phyloP scores from a whole-genome alignment of 2,888 invertebrate species.

The Plusia festucae region DNA sequence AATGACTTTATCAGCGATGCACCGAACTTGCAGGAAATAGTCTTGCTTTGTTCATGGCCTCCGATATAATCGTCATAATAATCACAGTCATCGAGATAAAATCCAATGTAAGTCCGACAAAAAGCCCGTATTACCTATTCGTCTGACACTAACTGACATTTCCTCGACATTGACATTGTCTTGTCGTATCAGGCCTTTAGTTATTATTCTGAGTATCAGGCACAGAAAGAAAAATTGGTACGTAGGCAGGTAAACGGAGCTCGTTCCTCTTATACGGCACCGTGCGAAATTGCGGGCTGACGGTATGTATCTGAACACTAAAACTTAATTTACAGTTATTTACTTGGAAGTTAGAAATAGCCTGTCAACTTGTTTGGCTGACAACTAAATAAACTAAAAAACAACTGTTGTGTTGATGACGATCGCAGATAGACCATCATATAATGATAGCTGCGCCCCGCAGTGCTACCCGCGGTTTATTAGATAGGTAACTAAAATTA shows the following conservation, averaged over 20 bases:
- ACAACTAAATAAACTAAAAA: background rate
- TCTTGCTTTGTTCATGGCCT: slow-evolving; percentile 40
- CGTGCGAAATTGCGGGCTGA: slow-evolving; percentile 42
- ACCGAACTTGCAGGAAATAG: slow-evolving; percentile 26
- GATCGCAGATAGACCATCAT: no score
- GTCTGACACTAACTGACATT: slow-evolving; percentile 45
- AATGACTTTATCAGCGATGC: slow-evolving; percentile 25
- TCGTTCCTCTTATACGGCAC: slow-evolving; percentile 43
- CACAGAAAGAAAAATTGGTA: slow-evolving; percentile 29
- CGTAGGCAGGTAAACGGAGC: slow-evolving; percentile 28
- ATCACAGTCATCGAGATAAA: slow-evolving; percentile 29
- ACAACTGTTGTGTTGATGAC: background rate
- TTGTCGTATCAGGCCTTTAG: slow-evolving; percentile 46
- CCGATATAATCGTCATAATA: slow-evolving; percentile 26
- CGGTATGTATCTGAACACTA: slow-evolving; percentile 32
- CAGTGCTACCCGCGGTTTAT: no score
- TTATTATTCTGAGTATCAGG: no score
- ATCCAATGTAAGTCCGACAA: slow-evolving; percentile 23
- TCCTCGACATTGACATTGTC: slow-evolving; percentile 58
- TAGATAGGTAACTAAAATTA: no score
- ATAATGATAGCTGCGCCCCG: no score
- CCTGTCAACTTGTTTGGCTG: slow-evolving; percentile 16
- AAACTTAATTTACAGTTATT: slow-evolving; percentile 47
- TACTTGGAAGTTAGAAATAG: slow-evolving; percentile 57
- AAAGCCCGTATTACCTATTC: slow-evolving; percentile 15